Evolutionary conservation across 92 coral and sea anemone species (phyloP).

Genomic region (Isaurus tuberculatus): DNA sequence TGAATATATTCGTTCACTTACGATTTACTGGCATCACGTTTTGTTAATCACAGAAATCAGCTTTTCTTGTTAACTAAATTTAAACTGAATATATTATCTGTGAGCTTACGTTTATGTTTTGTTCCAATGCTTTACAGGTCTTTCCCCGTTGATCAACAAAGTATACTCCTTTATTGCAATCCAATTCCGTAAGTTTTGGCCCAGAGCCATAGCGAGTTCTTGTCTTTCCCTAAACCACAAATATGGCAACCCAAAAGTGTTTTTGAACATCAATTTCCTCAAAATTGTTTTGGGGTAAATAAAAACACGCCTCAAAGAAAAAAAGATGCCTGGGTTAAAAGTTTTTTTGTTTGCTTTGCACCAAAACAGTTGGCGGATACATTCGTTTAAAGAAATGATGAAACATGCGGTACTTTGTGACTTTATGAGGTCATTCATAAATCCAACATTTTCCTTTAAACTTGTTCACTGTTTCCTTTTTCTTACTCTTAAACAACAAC

Average conservation of each 20-base stretch:
- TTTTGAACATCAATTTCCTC: background rate
- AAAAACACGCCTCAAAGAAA: background rate
- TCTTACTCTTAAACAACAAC: background rate
- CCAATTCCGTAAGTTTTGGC: background rate
- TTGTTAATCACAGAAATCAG: background rate
- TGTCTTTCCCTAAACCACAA: background rate
- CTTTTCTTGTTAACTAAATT: background rate
- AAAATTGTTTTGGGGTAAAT: background rate
- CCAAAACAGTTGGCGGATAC: conserved; percentile 29
- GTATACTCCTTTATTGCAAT: background rate
- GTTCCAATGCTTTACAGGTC: background rate
- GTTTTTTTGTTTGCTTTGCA: background rate
- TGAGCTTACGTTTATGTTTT: conserved; percentile 11
- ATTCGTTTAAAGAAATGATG: conserved; percentile 35
- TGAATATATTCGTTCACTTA: too few relatives aligned
- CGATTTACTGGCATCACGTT: background rate
- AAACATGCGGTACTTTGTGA: background rate
- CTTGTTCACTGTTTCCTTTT: background rate
- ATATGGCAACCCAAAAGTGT: background rate
- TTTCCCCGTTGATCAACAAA: background rate
- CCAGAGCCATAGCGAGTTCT: background rate
- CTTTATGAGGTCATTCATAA: conserved; percentile 30
- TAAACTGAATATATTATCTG: background rate
- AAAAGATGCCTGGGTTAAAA: background rate
- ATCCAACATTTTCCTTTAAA: background rate